Base-by-base conservation (phyloP, 2,888 invertebrate species). In the Caenorhabditis panamensis region DNA sequence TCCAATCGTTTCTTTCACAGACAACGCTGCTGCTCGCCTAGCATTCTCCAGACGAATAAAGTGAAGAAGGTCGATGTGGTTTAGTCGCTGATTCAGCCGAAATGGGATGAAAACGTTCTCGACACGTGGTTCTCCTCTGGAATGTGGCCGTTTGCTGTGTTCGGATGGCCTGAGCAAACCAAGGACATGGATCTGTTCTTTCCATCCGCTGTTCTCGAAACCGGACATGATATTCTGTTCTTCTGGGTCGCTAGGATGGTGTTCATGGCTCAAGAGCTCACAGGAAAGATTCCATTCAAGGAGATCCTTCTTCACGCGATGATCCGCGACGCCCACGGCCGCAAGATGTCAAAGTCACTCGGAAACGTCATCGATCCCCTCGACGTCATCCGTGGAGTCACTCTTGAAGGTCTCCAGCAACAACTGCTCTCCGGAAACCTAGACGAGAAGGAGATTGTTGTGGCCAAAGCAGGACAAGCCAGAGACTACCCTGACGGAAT, bases 161-260 rank as follows among this genome's bases (percentile, higher is more conserved):
- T 98, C 91, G 98, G 97, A 11, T 99, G 99, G 99, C 98, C 98
- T 0, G 95, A 97, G 47, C 69, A 92, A 88, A 90, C 90, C 5
- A 71, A 67, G 18, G 85, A 85, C 54, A 56, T 85, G 64, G 69
- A 77, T 18, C 94, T 94, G 0, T 96, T 96, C 92, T 99, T 96
- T 93, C 99, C 99, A 0, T 95, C 96, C 0, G 94, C 94, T 0
- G 91, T 99, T 54, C 92, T 99, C 87, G 99, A 99, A 92, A 90
- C 90, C 20, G 89, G 99, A 0, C 96, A 98, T 91, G 99, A 94
- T 87, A 99, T 99, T 89, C 92, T 99, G 58, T 99, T 99, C 93
- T 99, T 99, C 93, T 99, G 99, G 99, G 99, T 99, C 4, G 98
- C 98, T 0, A 93, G 88, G 80, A 99, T 99, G 99, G 98, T 98